Evolutionary conservation across 2,797 vertebrate genomes (phyloP).

Genomic region (Gastrophryne carolinensis): DNA sequence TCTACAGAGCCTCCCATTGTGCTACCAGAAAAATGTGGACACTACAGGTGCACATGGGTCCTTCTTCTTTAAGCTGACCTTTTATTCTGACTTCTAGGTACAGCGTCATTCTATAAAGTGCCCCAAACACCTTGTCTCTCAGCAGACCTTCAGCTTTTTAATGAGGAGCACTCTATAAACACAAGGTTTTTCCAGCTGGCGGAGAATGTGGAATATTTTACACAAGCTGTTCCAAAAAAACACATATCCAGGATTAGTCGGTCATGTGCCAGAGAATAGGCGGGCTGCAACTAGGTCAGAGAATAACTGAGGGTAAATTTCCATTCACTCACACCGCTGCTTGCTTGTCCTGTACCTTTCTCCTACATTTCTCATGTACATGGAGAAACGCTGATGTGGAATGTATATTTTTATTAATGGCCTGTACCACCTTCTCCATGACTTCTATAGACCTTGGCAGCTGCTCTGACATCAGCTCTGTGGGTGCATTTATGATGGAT

Average conservation of each 20-base stretch:
- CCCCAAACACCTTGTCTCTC: not conserved
- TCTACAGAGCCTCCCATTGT: too few species aligned
- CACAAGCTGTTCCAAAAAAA: constrained; percentile 51
- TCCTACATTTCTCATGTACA: not conserved
- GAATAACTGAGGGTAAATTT: constrained; percentile 41
- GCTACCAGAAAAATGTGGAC: too few species aligned
- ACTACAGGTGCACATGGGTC: too few species aligned
- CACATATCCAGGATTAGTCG: constrained; percentile 10
- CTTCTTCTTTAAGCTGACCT: not conserved
- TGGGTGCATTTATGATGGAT: constrained; percentile 18
- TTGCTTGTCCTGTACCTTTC: constrained; percentile 4
- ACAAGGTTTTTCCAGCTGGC: constrained; percentile 60
- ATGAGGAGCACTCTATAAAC: constrained; percentile 34
- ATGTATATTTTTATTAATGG: constrained; percentile 37
- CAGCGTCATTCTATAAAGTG: not conserved
- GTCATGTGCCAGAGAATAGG: constrained; percentile 16
- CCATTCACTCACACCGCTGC: constrained; percentile 34
- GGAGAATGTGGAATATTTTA: constrained; percentile 56
- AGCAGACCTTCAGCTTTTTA: not conserved
- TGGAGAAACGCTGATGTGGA: constrained; percentile 5
- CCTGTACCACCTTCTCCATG: not conserved
- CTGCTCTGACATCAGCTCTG: not conserved
- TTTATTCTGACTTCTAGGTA: not conserved
- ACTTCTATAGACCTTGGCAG: constrained; percentile 1
- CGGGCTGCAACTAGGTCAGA: constrained; percentile 30